These are phyloP conservation scores for Nephrotoma appendiculata DNA, from an alignment of 2,888 invertebrate species.

Conservation along the genomic window DNA sequence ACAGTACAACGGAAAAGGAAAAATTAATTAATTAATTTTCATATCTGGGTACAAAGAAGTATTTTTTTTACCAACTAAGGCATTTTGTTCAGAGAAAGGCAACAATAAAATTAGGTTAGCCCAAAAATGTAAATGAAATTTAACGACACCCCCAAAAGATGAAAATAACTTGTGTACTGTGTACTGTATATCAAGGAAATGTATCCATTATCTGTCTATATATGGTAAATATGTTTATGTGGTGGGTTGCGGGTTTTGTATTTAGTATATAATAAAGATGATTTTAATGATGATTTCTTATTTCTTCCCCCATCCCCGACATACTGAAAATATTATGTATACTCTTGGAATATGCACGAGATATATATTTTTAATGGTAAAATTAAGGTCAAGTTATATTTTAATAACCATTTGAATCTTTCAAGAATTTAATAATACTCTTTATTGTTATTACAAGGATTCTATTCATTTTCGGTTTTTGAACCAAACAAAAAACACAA, in stretches of 20 bases:
- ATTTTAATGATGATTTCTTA: not conserved
- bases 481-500: not conserved
- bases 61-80: not conserved
- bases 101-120: not conserved
- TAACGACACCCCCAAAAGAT: not conserved
- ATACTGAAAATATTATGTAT: not conserved
- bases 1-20: not conserved
- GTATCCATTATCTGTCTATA: not conserved
- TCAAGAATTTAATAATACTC: not conserved
- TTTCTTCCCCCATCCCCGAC: not conserved
- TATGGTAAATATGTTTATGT: not conserved
- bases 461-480: not conserved
- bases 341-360: not conserved
- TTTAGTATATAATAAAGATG: not conserved
- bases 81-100: not conserved
- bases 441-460: not conserved
- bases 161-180: not conserved
- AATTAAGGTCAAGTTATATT: not conserved
- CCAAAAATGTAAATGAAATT: not conserved
- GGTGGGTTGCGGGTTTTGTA: not conserved
- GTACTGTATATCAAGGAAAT: not conserved
- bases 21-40: not conserved
- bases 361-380: not conserved
- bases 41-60: not conserved
- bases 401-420: not conserved